Evolutionary conservation across 2,888 invertebrate genomes (phyloP), one percentile per base, ranked within the genome.

Genomic region (Ditula angustiorana): DNA sequence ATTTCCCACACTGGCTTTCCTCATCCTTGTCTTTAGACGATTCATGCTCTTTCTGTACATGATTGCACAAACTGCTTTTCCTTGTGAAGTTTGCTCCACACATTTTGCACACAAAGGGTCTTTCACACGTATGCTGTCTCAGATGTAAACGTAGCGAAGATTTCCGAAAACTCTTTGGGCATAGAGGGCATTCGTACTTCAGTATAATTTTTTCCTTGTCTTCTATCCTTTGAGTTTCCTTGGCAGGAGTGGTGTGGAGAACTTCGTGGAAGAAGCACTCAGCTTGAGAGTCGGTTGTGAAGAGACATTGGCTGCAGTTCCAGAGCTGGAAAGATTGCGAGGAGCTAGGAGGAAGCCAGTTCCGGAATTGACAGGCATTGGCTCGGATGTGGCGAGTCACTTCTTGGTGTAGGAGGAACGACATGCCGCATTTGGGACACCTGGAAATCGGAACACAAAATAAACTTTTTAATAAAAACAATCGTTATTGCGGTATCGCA

Each of bases 251-350:
- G 0, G 88, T 86, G 77, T 97, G 97, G 0, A 96, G 87, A 0
- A 95, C 94, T 69, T 95, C 94, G 83, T 97, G 97, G 78, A 95
- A 96, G 62, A 96, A 88, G 60, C 95, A 93, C 78, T 97, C 97
- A 0, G 96, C 94, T 68, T 95, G 93, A 0, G 95, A 95, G 57
- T 94, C 92, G 0, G 95, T 94, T 4, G 92, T 90, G 81, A 94
- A 96, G 7, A 92, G 87, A 72, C 96, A 96, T 52, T 93, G 92
- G 67, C 91, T 90, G 81, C 96, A 96, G 73, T 85, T 93, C 93
- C 93, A 94, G 56, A 88, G 80, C 24, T 85, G 79, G 1, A 83
- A 78, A 0, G 83, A 76, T 49, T 85, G 78, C 0, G 85, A 79
- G 0, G 84, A 76, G 56, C 68, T 79, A 5, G 77, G 71, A 0